These are phyloP conservation scores for Tillus elongatus DNA, from an alignment of 2,888 invertebrate genomes.

Conservation along the genomic window DNA sequence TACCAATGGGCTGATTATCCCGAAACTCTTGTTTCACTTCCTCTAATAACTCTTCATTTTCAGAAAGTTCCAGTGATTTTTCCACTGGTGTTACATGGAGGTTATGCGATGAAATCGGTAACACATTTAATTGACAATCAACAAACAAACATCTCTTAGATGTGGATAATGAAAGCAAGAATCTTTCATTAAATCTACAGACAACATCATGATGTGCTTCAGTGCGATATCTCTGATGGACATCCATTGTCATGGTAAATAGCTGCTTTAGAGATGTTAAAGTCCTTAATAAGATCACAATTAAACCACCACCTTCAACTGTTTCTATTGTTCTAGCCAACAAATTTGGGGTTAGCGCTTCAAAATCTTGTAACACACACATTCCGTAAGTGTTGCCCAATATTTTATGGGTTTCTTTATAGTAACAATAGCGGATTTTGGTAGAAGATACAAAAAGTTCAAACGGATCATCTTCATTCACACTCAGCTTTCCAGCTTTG, in stretches of 20 bases:
- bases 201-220: slow-evolving; percentile 89
- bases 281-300: slow-evolving; percentile 78
- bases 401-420: slow-evolving; percentile 95
- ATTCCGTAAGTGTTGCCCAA: slow-evolving; percentile 84
- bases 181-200: slow-evolving; percentile 93
- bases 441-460: slow-evolving; percentile 94
- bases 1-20: slow-evolving; percentile 88
- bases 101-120: slow-evolving; percentile 87
- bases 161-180: slow-evolving; percentile 80
- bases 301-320: slow-evolving; percentile 75
- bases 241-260: slow-evolving; percentile 97
- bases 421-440: slow-evolving; percentile 94
- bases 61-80: slow-evolving; percentile 41
- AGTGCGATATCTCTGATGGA: slow-evolving; percentile 89
- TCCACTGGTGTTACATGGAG: slow-evolving; percentile 69
- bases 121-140: slow-evolving; percentile 83
- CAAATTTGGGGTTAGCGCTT: slow-evolving; percentile 94
- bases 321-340: slow-evolving; percentile 96
- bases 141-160: slow-evolving; percentile 86
- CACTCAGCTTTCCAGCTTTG: slow-evolving; percentile 75
- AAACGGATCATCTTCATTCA: slow-evolving; percentile 93
- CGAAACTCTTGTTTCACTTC: slow-evolving; percentile 72
- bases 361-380: slow-evolving; percentile 81
- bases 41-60: slow-evolving; percentile 54
- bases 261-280: slow-evolving; percentile 86